Conservation (phyloP, 92 coral and sea anemone genomes). For the Heteractis magnifica region DNA sequence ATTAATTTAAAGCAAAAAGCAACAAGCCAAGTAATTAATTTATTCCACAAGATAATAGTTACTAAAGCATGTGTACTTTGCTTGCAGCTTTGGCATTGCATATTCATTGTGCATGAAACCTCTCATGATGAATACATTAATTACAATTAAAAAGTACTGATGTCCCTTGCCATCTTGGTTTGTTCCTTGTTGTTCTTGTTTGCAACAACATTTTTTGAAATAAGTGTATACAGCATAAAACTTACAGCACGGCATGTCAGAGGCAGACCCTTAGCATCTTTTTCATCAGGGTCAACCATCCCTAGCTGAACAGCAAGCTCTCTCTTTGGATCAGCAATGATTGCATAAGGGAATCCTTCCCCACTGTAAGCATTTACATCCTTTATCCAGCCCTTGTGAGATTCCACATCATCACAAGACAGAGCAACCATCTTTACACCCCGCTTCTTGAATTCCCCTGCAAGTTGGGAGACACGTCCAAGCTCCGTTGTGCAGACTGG, state of each 20-base stretch:
- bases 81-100: no score
- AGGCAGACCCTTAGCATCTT: constrained; percentile 79
- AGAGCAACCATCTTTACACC: constrained; percentile 88
- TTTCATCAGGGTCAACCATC: constrained; percentile 97
- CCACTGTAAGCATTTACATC: constrained; percentile 60
- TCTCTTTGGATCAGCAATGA: constrained; percentile 87
- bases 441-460: constrained; percentile 65
- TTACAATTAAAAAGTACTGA: no score
- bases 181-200: no score
- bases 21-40: no score
- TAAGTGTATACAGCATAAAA: background rate
- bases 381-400: constrained; percentile 89
- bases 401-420: constrained; percentile 82
- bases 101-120: no score
- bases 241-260: constrained; percentile 98
- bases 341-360: constrained; percentile 71
- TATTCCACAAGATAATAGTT: no score
- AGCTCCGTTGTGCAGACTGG: constrained; percentile 99
- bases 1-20: no score
- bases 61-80: no score
- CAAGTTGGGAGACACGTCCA: constrained; percentile 71
- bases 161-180: no score
- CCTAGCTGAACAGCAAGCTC: constrained; percentile 88
- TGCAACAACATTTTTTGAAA: background rate
- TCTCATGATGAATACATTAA: no score